Conservation (phyloP, 1,140 invertebrate species). For the Zaprionus lachaisei region DNA sequence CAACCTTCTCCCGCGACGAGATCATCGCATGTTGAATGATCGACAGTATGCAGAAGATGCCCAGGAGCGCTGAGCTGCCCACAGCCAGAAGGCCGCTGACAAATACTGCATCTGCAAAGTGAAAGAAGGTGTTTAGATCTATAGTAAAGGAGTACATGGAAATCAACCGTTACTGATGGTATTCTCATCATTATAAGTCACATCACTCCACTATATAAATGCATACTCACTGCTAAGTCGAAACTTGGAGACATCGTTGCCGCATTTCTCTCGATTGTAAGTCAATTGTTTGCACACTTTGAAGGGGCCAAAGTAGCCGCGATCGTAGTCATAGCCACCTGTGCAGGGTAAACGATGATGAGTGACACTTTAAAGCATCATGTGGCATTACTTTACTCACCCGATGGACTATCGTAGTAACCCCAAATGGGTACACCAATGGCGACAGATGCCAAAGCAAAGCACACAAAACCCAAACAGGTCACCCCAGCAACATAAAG, state of each 20-base stretch:
- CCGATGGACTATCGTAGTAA: constrained; percentile 88
- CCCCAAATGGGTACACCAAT: constrained; percentile 92
- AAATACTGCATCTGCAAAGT: constrained; percentile 90
- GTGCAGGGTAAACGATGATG: not conserved
- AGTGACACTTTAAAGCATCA: constrained; percentile 72
- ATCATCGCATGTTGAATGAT: constrained; percentile 94
- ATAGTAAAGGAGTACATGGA: no score
- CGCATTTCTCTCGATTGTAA: constrained; percentile 92
- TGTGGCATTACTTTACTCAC: constrained; percentile 39
- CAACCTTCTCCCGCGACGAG: constrained; percentile 91
- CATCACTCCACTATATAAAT: not conserved
- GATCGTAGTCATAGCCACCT: constrained; percentile 86
- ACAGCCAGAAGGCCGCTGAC: constrained; percentile 91
- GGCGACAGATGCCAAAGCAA: constrained; percentile 90
- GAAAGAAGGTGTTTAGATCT: not conserved
- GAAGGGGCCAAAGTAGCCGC: constrained; percentile 94
- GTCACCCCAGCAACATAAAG: constrained; percentile 90
- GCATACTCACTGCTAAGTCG: constrained; percentile 89
- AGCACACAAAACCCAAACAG: constrained; percentile 90
- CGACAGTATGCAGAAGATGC: constrained; percentile 90
- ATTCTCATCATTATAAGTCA: no score
- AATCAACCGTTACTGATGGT: no score
- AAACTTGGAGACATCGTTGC: constrained; percentile 90
- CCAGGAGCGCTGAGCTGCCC: constrained; percentile 89
- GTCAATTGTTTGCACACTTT: constrained; percentile 91